Evolutionary conservation across 2,888 invertebrate genomes (phyloP).

Genomic region (Automeris io): DNA sequence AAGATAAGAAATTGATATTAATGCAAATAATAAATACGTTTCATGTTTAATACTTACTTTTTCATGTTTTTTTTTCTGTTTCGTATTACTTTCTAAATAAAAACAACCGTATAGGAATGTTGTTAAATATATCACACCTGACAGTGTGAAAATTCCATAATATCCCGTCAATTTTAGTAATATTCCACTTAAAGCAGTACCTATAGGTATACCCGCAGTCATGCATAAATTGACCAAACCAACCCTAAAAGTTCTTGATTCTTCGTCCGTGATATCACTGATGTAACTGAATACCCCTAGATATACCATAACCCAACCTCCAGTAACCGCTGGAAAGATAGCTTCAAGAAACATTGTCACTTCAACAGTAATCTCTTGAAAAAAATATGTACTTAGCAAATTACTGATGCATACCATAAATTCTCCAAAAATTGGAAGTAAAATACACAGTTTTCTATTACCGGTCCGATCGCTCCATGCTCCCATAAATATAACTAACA

Average conservation of each 20-base stretch:
- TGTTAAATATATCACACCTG: constrained; percentile 51
- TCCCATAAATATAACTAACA: constrained; percentile 76
- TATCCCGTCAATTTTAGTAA: constrained; percentile 57
- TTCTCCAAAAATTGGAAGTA: constrained; percentile 74
- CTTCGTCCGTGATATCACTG: constrained; percentile 73
- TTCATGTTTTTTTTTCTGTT: constrained; percentile 35
- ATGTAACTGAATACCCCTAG: constrained; percentile 80
- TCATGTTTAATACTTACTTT: constrained; percentile 31
- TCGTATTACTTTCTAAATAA: constrained; percentile 49
- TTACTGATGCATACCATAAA: constrained; percentile 64
- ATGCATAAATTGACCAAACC: constrained; percentile 78
- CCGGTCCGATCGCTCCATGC: constrained; percentile 79
- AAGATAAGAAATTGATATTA: too few relatives aligned
- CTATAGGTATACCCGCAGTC: constrained; percentile 76
- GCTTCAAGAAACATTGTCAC: constrained; percentile 71
- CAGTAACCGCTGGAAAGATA: constrained; percentile 71
- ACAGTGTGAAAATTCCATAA: constrained; percentile 55
- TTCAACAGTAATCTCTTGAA: constrained; percentile 71
- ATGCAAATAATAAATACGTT: too few relatives aligned
- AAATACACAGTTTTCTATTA: constrained; percentile 74
- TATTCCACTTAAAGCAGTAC: constrained; percentile 74
- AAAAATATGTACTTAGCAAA: constrained; percentile 71
- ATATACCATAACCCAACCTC: constrained; percentile 73
- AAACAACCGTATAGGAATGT: constrained; percentile 54
- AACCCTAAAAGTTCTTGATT: constrained; percentile 76